A percentile compares a stretch with the other conserved stretches of the same genome.
Evolutionary conservation across 1,140 invertebrate genomes (phyloP).

Genomic region (Drosophila santomea): DNA sequence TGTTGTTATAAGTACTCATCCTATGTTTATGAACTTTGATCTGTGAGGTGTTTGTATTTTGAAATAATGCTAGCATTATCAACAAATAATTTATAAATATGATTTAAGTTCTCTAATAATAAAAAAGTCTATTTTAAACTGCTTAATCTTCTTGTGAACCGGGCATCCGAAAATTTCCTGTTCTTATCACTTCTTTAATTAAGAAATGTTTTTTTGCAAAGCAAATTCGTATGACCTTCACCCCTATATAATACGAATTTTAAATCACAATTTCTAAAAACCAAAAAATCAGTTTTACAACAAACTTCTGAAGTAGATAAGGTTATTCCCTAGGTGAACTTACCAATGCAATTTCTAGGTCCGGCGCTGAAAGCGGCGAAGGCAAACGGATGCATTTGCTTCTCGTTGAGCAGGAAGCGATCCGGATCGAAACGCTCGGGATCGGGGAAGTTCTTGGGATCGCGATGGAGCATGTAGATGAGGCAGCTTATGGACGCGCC

Average conservation of each 20-base stretch:
- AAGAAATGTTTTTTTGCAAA: background rate
- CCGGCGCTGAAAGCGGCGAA: constrained; percentile 89
- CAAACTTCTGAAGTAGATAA: too few relatives aligned
- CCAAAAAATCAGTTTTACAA: too few relatives aligned
- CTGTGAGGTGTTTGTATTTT: background rate
- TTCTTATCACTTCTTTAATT: constrained; percentile 14
- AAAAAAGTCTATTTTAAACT: too few relatives aligned
- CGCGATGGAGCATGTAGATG: constrained; percentile 87
- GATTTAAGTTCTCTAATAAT: background rate
- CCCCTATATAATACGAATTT: background rate
- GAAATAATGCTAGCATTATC: too few relatives aligned
- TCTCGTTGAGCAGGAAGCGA: constrained; percentile 87
- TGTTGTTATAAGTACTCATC: background rate
- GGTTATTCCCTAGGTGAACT: constrained; percentile 19
- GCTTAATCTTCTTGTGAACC: too few relatives aligned
- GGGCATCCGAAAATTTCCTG: background rate
- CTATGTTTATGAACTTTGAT: background rate
- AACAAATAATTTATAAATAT: too few relatives aligned
- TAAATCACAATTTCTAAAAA: background rate
- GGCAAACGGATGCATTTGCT: constrained; percentile 85
- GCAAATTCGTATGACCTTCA: background rate
- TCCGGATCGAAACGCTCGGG: constrained; percentile 90
- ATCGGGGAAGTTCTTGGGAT: constrained; percentile 87
- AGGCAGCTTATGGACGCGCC: constrained; percentile 85
- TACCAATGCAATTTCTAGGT: constrained; percentile 89